Evolutionary conservation across 2,888 invertebrate genomes (phyloP), one percentile per base, ranked within the genome.

Genomic region (Mythimna albipuncta): DNA sequence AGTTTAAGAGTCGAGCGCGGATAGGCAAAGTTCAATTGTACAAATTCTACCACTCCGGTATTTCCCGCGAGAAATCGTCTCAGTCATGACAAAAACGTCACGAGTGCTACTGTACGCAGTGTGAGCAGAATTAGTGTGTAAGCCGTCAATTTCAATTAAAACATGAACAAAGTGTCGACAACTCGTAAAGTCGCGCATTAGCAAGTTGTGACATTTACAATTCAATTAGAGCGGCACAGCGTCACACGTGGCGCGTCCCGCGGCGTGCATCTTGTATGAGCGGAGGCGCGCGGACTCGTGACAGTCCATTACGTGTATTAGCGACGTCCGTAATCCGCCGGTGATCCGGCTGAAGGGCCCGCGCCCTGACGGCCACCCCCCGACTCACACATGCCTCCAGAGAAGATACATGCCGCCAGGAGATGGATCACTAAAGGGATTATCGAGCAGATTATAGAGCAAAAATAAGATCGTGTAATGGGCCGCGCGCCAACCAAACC

Each of bases 61-160:
- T 88, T 86, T 89, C 88, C 88, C 87, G 64, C 59, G 88, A 89
- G 89, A 87, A 85, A 87, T 86, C 75, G 85, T 77, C 83, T 63
- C 21, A 69, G 63, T 71, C 64, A 50, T 69, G 55, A 69, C 64
- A 71, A 79, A 66, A 77, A 72, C 65, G 68, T 74, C 67, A 71
- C 78, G 69, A 77, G 79, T 76, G 57, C 69, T 50, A 21, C 35
- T 19, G 58, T 61, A 58, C 21, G 72, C 69, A 65, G 78, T 79
- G 81, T 70, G 79, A 66, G 47, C 67, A 69, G 57, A 69, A 77
- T 83, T 52, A 65, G 44, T 66, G 67, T 61, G 63, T 77, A 61
- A 77, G 69, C 62, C 66, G 59, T 64, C 66, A 32, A 76, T 76
- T 66, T 71, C 70, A 81, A 83, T 78, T 79, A 57, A 67, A 68